Evolutionary conservation across 2,888 invertebrate genomes (phyloP).

Genomic region (Chaitophorus viminalis): DNA sequence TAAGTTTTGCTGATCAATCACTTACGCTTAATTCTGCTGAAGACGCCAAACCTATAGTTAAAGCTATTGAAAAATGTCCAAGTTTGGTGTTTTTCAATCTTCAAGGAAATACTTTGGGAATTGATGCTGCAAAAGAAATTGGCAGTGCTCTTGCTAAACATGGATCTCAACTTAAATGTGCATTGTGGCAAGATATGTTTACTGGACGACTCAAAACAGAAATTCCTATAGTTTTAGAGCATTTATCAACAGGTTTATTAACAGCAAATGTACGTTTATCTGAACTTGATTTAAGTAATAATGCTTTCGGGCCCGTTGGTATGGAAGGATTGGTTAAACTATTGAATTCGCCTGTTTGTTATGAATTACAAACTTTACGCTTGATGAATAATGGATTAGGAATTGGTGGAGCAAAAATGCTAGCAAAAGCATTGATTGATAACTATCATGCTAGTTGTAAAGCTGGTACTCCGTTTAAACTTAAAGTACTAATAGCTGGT

Average conservation of each 20-base stretch:
- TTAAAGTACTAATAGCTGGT: conserved; percentile 90
- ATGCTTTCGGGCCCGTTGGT: conserved; percentile 96
- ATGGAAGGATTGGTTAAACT: conserved; percentile 86
- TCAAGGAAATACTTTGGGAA: conserved; percentile 93
- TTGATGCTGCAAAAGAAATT: conserved; percentile 86
- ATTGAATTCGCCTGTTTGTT: conserved; percentile 85
- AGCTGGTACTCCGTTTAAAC: conserved; percentile 76
- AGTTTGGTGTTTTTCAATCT: conserved; percentile 80
- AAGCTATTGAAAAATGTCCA: conserved; percentile 78
- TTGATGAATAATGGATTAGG: conserved; percentile 95
- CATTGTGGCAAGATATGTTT: conserved; percentile 96
- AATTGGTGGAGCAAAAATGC: conserved; percentile 69
- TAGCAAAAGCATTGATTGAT: conserved; percentile 80
- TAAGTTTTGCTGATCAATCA: conserved; percentile 84
- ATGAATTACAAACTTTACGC: conserved; percentile 81
- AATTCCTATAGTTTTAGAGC: conserved; percentile 90
- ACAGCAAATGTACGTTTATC: conserved; percentile 81
- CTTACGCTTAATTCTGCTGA: conserved; percentile 80
- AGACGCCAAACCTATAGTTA: conserved; percentile 81
- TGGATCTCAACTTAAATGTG: conserved; percentile 77
- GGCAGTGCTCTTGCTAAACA: conserved; percentile 82
- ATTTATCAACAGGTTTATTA: conserved; percentile 84
- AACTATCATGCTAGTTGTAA: conserved; percentile 74
- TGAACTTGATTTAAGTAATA: conserved; percentile 93
- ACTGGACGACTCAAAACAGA: conserved; percentile 94